These are phyloP conservation scores for Heliconius eleuchia DNA, from an alignment of 1,140 invertebrate species.

Conservation along the genomic window DNA sequence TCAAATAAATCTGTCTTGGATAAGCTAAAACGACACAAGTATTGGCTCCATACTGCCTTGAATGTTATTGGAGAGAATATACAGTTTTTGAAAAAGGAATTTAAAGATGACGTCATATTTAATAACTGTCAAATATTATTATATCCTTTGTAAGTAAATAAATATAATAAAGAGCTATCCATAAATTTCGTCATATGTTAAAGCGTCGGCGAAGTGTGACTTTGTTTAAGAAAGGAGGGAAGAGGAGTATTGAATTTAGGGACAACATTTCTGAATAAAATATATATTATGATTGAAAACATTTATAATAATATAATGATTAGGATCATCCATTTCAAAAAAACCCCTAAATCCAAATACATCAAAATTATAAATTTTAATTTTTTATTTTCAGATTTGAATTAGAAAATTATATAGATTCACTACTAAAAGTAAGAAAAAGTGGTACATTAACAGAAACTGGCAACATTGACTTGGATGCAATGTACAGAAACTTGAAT, in stretches of 20 bases:
- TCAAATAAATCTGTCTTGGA: constrained; percentile 56
- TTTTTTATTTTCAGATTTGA: constrained; percentile 45
- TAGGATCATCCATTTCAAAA: no score
- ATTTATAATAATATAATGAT: no score
- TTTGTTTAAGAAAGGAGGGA: no score
- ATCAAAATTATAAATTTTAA: not conserved
- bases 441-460: constrained; percentile 15
- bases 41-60: constrained; percentile 82
- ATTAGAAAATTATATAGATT: constrained; percentile 51
- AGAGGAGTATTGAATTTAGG: no score
- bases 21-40: constrained; percentile 79
- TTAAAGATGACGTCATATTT: constrained; percentile 75
- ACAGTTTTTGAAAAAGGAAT: constrained; percentile 73
- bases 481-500: constrained; percentile 50
- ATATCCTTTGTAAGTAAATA: constrained; percentile 80
- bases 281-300: no score
- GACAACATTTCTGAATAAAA: no score
- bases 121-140: constrained; percentile 81
- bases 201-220: no score
- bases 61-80: constrained; percentile 80
- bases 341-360: no score
- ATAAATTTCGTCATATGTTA: no score
- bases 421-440: constrained; percentile 46
- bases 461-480: constrained; percentile 42
- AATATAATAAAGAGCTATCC: no score